Evolutionary conservation across 1,140 invertebrate species (phyloP).

Genomic region (Phocides pigmalion): DNA sequence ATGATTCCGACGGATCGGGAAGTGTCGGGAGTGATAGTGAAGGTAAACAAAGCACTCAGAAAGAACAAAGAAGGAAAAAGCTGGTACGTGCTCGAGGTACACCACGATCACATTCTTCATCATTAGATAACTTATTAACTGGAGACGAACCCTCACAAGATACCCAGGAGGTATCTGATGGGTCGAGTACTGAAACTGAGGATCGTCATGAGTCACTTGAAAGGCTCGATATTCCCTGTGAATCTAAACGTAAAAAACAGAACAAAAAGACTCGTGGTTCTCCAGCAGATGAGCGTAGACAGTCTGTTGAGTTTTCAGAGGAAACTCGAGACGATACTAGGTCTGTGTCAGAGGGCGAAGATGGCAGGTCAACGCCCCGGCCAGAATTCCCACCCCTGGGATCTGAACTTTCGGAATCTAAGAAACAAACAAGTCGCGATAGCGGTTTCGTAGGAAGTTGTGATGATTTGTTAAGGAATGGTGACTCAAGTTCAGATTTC

Average conservation of each 20-base stretch:
- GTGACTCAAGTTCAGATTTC: constrained; percentile 83
- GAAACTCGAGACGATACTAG: constrained; percentile 85
- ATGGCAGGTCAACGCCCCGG: constrained; percentile 86
- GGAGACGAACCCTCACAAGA: constrained; percentile 84
- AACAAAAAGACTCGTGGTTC: constrained; percentile 85
- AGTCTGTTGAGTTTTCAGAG: constrained; percentile 74
- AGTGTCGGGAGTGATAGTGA: constrained; percentile 94
- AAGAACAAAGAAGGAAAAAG: constrained; percentile 92
- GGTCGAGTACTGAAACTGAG: constrained; percentile 91
- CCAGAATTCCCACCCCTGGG: constrained; percentile 84
- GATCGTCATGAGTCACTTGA: constrained; percentile 89
- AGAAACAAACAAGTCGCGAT: constrained; percentile 92
- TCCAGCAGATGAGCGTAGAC: constrained; percentile 82
- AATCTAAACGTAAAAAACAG: constrained; percentile 92
- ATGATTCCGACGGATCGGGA: constrained; percentile 92
- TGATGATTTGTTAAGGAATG: constrained; percentile 90
- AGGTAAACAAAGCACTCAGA: constrained; percentile 92
- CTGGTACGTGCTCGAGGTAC: constrained; percentile 91
- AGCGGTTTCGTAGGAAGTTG: constrained; percentile 95
- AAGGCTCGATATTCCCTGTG: constrained; percentile 89
- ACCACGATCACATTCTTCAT: constrained; percentile 91
- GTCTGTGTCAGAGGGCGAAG: constrained; percentile 86
- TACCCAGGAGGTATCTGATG: constrained; percentile 86
- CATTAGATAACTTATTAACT: constrained; percentile 89
- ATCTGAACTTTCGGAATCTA: constrained; percentile 82